Evolutionary conservation across 2,797 vertebrate genomes (phyloP), one percentile per base, ranked within the genome.

Genomic region (Iguana delicatissima): DNA sequence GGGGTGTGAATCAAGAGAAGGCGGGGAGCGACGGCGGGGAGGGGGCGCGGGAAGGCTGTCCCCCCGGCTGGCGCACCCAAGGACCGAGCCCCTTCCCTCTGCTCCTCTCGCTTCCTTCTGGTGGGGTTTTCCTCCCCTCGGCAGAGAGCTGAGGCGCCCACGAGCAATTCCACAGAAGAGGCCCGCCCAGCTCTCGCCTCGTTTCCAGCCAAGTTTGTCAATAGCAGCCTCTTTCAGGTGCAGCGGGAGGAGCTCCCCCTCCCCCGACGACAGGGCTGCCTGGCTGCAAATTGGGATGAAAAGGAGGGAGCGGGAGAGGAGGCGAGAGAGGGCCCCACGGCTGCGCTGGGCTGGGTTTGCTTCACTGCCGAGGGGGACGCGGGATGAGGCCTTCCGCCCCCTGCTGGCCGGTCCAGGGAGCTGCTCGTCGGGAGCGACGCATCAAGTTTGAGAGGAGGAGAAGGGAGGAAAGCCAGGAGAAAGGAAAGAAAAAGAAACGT

Each of bases 1-100:
- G 95, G 96, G 94, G 96, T 89, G 96, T 96, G 95, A 94, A 95
- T 93, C 94, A 12, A 35, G 89, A 91, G 87, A 92, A 92, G 93
- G 88, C 74, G 91, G 93, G 92, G 95, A 84, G 79, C n/a, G n/a
- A n/a, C n/a, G 93, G 88, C 74, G 91, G 93, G 92, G 95, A 84
- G 79, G 91, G 95, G 9, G 46, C 32, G 72, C 91, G 42, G 42
- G 42, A 46, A 46, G 42, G 42, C 42, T 46, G 42, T 46, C 42
- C 42, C 77, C 91, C 32, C 90, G 79, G 57, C 76, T 82, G 12
- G 86, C 89, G 59, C 46, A 18, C n/a, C 82, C 3, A 59, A 80
- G 38, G 26, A 29, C 46, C 55, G 0, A 52, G 52, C 82, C 0
- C 2, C 69, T 9, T 6, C 38, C 3, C 14, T 4, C 42, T 4